A percentile compares a stretch with the other conserved stretches of the same genome.
Evolutionary conservation across 2,888 invertebrate species (phyloP).

Genomic region (Mystacides longicornis): DNA sequence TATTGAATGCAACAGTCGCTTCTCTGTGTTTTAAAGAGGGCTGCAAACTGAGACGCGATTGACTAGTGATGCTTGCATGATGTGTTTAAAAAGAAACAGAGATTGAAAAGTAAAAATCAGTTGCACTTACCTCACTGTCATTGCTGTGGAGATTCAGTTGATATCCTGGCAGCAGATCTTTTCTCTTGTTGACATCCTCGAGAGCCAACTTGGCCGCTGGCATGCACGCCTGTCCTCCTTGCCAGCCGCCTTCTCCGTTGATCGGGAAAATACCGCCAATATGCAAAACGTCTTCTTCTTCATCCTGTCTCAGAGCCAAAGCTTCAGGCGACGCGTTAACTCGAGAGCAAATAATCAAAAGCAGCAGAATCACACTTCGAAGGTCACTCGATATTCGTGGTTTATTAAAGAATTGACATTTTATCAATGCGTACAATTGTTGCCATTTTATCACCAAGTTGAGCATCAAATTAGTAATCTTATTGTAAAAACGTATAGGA

Average conservation of each 20-base stretch:
- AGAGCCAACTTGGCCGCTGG: conserved; percentile 96
- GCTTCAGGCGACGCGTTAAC: conserved; percentile 1
- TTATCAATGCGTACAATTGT: no score
- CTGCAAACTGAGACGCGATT: no score
- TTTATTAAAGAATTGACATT: no score
- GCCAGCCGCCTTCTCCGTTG: conserved; percentile 94
- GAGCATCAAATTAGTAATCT: no score
- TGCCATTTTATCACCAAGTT: no score
- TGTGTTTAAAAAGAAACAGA: no score
- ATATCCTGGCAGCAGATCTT: conserved; percentile 86
- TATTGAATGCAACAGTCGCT: no score
- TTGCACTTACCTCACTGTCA: conserved; percentile 81
- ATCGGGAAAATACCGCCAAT: conserved; percentile 99
- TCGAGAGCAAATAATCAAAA: neutral
- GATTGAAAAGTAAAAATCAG: no score
- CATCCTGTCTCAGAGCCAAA: conserved; percentile 23
- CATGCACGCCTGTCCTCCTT: conserved; percentile 97
- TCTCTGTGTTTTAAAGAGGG: no score
- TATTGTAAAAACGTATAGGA: no score
- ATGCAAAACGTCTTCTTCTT: conserved; percentile 70
- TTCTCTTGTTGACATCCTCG: conserved; percentile 87
- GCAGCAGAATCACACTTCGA: neutral
- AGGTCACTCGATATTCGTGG: no score
- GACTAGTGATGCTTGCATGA: no score
- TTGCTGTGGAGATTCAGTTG: conserved; percentile 86